phyloP scores from a whole-genome alignment of 2,888 invertebrate genomes.

The Plebejus anna region DNA sequence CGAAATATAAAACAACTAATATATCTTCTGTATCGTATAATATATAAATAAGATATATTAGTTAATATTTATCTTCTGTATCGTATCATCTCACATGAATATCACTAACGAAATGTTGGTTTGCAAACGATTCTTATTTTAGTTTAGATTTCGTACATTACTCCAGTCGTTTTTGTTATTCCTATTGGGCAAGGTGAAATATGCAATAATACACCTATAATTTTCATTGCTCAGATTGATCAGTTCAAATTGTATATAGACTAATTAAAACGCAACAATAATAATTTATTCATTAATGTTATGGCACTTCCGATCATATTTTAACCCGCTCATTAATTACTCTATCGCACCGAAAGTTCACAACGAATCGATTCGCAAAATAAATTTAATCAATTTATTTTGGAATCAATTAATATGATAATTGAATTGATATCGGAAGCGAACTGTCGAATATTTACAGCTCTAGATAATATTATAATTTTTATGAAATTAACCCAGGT shows the following conservation, averaged over 20 bases:
- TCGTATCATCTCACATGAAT: neutral
- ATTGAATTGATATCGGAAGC: constrained; percentile 9
- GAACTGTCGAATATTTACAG: neutral
- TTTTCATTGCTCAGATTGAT: no score
- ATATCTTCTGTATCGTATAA: neutral
- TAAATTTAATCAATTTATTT: constrained; percentile 24
- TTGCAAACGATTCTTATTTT: neutral
- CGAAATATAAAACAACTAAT: neutral
- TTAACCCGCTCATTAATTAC: constrained; percentile 14
- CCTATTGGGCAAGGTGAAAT: neutral
- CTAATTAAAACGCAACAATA: neutral
- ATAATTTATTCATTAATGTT: constrained; percentile 10
- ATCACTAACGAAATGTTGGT: no score
- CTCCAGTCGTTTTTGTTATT: neutral
- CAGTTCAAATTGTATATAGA: neutral
- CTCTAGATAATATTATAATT: neutral
- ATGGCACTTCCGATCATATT: constrained; percentile 13
- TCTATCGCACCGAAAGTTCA: constrained; percentile 7
- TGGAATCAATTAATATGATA: constrained; percentile 19
- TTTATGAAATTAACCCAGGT: neutral
- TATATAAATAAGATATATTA: neutral
- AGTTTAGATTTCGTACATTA: neutral
- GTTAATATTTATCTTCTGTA: neutral
- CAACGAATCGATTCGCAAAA: constrained; percentile 11
- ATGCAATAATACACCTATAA: no score